Conservation (phyloP, 2,888 invertebrate species). For the Aspidapion aeneum region DNA sequence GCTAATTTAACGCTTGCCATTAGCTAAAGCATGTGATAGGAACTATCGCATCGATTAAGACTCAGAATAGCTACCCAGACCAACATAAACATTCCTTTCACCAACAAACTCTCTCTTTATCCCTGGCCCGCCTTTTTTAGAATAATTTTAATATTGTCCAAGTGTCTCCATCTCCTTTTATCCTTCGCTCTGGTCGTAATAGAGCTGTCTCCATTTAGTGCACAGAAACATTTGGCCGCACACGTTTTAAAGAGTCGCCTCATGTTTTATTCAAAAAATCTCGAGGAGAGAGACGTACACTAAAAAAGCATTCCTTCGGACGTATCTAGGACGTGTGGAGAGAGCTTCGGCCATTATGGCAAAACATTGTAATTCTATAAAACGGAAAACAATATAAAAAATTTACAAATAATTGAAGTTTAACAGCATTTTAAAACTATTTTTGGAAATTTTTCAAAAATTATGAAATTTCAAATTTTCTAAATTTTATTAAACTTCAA, state of each 20-base stretch:
- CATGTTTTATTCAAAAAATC: not conserved
- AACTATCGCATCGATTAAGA: too few relatives aligned
- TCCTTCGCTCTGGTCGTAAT: too few relatives aligned
- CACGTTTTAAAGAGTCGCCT: not conserved
- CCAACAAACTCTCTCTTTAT: not conserved
- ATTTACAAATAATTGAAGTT: too few relatives aligned
- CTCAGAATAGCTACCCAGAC: too few relatives aligned
- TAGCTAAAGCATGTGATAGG: too few relatives aligned
- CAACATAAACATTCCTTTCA: not conserved
- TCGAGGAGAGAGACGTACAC: not conserved
- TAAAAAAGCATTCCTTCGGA: not conserved
- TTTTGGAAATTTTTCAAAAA: too few relatives aligned
- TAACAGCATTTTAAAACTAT: too few relatives aligned
- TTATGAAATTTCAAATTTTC: too few relatives aligned
- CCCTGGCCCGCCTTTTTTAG: not conserved
- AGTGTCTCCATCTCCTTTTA: too few relatives aligned
- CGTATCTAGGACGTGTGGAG: not conserved
- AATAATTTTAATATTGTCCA: not conserved
- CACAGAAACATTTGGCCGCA: not conserved
- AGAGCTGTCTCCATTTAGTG: not conserved
- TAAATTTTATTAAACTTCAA: too few relatives aligned
- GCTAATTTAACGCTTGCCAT: not conserved
- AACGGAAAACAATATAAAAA: too few relatives aligned
- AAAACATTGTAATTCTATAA: not conserved
- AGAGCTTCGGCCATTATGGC: not conserved